Base-by-base conservation (phyloP, 2,888 invertebrate species). In the Pecten maximus region DNA sequence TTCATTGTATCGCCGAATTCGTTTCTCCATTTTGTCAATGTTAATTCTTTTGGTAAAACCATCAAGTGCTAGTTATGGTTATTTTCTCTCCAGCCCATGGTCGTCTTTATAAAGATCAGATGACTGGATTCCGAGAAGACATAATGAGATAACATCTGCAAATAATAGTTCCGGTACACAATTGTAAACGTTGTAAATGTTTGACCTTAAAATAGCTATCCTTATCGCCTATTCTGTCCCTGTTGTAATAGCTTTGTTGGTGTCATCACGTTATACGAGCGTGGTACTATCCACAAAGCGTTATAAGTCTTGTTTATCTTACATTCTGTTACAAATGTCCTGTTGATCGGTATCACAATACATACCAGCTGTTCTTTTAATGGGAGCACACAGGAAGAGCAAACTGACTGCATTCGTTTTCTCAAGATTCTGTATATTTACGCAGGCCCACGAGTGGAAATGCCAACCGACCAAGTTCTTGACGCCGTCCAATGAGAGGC, bases 381-480 rank as follows among this genome's bases (percentile, higher is more conserved):
- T n/a, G n/a, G n/a, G n/a, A n/a, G n/a, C n/a, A n/a, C n/a, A n/a
- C n/a, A n/a, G n/a, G n/a, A n/a, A n/a, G n/a, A n/a, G n/a, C n/a
- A n/a, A n/a, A n/a, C n/a, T n/a, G n/a, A n/a, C n/a, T n/a, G n/a
- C n/a, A n/a, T n/a, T n/a, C n/a, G n/a, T n/a, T n/a, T n/a, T n/a
- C n/a, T n/a, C n/a, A n/a, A n/a, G 44, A 23, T 48, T n/a, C 48
- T 89, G 16, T 44, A 87, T 35, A 1, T n/a, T n/a, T 87, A 28
- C 89, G 12, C 91, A 96, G 12, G 97, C 98, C 0, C 97, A 98
- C 89, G 97, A 98, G 93, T 98, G 98, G 98, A 98, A 98, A 97
- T 98, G 98, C 93, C 98, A 98, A 95, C 98, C 98, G 0, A 97
- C 97, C 87, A 98, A 98, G 93, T 98, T 98, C 97, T 94, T 98